phyloP scores from a whole-genome alignment of 2,113 vertebrate genomes.

The Siniperca knerii region DNA sequence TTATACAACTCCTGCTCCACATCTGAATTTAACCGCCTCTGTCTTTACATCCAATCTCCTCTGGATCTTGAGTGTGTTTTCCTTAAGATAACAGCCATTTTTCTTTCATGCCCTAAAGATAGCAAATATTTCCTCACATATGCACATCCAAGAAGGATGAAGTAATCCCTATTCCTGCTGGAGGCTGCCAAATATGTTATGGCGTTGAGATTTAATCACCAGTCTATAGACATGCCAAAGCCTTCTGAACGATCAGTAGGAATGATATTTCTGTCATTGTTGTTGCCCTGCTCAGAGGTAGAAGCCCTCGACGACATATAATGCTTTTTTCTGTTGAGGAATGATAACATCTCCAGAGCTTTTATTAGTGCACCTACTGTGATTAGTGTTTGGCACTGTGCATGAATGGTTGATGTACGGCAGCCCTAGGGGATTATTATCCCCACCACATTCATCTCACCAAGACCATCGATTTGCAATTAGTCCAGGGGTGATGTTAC shows the following conservation, averaged over 20 bases:
- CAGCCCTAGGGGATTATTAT: slow-evolving; percentile 61
- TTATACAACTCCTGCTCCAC: slow-evolving; percentile 52
- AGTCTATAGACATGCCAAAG: slow-evolving; percentile 46
- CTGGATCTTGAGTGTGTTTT: slow-evolving; percentile 42
- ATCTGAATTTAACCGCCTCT: slow-evolving; percentile 38
- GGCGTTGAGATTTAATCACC: slow-evolving; percentile 71
- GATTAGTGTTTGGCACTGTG: slow-evolving; percentile 62
- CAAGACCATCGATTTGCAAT: slow-evolving; percentile 78
- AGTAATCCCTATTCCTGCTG: slow-evolving; percentile 51
- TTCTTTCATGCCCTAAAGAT: slow-evolving; percentile 40
- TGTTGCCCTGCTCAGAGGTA: slow-evolving; percentile 11
- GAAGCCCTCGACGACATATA: slow-evolving; percentile 19
- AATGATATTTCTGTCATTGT: slow-evolving; percentile 52
- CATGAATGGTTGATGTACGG: slow-evolving; percentile 62
- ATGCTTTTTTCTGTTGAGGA: slow-evolving; percentile 26
- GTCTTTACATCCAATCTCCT: slow-evolving; percentile 46
- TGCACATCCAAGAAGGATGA: slow-evolving; percentile 51
- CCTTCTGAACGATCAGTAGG: slow-evolving; percentile 37
- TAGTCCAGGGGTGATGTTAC: slow-evolving; percentile 70
- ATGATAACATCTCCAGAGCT: slow-evolving; percentile 62
- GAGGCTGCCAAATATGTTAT: slow-evolving; percentile 56
- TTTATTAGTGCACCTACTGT: slow-evolving; percentile 49
- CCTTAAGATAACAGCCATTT: slow-evolving; percentile 47
- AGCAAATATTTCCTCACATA: slow-evolving; percentile 38
- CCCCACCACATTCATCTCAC: slow-evolving; percentile 65